Evolutionary conservation across 2,888 invertebrate genomes (phyloP).

Genomic region (Sepioteuthis lessoniana): DNA sequence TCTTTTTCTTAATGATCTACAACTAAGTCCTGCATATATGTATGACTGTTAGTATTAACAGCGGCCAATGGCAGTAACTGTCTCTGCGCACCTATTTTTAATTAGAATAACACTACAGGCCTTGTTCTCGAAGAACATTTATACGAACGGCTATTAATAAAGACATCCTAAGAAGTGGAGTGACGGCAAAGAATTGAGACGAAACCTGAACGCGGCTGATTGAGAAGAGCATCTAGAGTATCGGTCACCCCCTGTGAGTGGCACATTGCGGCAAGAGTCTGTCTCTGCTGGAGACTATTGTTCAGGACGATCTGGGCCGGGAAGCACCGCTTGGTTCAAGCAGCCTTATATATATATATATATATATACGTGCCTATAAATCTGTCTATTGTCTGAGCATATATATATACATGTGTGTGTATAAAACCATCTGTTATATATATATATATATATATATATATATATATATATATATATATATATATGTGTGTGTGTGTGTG

Average conservation of each 20-base stretch:
- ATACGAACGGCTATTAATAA: constrained; percentile 6
- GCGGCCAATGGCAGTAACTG: neutral
- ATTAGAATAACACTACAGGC: neutral
- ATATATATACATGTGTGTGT: no score
- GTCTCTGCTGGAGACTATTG: neutral
- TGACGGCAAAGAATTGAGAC: constrained; percentile 33
- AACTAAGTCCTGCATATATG: neutral
- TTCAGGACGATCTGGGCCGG: neutral
- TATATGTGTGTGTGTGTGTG: no score
- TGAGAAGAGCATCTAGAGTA: constrained; percentile 23
- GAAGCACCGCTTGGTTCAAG: neutral
- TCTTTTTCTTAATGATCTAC: no score
- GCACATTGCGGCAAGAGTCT: constrained; percentile 23
- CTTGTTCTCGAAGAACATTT: constrained; percentile 12
- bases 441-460: no score
- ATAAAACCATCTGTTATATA: no score
- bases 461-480: no score
- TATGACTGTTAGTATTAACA: neutral
- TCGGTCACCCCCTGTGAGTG: neutral
- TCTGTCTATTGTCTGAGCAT: neutral
- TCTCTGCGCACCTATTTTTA: neutral
- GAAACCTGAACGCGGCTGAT: constrained; percentile 13
- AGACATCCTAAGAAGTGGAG: neutral
- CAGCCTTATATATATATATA: neutral
- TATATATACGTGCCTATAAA: neutral